A percentile compares a stretch with the other conserved stretches of the same genome.
phyloP scores from a whole-genome alignment of 2,113 vertebrate genomes.

The Odobenus rosmarus region DNA sequence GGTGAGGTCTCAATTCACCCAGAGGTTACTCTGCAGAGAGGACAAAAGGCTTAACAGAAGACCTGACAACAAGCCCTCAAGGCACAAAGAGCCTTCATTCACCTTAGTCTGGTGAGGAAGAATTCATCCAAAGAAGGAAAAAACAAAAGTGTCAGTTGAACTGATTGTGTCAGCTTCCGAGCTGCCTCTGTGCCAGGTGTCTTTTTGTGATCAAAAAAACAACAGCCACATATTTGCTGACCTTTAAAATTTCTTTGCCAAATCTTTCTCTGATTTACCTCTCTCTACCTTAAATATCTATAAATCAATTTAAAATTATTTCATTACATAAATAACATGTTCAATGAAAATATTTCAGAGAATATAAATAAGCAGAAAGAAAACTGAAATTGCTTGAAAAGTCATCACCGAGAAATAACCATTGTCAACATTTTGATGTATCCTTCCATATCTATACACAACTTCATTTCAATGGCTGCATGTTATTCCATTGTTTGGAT shows the following conservation, averaged over 20 bases:
- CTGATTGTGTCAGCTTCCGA: background rate
- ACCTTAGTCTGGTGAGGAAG: background rate
- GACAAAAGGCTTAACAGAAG: background rate
- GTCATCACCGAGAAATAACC: background rate
- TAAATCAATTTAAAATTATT: background rate
- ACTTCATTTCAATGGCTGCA: background rate
- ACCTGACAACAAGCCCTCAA: background rate
- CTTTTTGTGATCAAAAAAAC: background rate
- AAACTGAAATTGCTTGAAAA: conserved; percentile 18
- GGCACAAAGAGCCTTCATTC: background rate
- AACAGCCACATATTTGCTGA: background rate
- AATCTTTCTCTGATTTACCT: background rate
- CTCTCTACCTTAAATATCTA: background rate
- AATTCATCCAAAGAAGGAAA: background rate
- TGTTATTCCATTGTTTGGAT: background rate
- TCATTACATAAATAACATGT: background rate
- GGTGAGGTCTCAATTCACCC: background rate
- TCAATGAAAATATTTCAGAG: conserved; percentile 19
- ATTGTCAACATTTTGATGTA: background rate
- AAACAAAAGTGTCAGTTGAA: background rate
- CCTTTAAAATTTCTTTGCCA: conserved; percentile 28
- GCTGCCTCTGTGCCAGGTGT: background rate
- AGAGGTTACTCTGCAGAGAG: background rate
- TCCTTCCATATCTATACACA: background rate
- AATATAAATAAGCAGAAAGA: conserved; percentile 22